Evolutionary conservation across 2,113 vertebrate species (phyloP).

Genomic region (Sakesphorus luctuosus): DNA sequence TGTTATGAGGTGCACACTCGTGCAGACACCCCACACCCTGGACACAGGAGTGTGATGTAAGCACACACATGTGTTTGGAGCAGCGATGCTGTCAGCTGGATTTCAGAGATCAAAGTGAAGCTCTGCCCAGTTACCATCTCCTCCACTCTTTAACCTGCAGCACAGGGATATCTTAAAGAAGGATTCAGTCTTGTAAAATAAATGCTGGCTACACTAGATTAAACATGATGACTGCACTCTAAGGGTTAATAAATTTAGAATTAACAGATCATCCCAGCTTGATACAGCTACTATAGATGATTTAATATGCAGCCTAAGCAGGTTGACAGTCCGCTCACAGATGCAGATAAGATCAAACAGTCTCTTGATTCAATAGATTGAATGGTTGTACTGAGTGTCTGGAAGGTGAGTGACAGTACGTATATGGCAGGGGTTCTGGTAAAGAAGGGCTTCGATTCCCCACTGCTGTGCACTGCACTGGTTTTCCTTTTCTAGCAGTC

Average conservation of each 20-base stretch:
- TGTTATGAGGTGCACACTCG: not conserved
- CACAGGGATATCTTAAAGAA: slow-evolving; percentile 69
- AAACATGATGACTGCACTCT: slow-evolving; percentile 80
- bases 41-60: accelerated
- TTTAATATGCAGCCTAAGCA: slow-evolving; percentile 84
- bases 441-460: slow-evolving; percentile 64
- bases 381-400: slow-evolving; percentile 76
- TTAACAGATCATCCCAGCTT: slow-evolving; percentile 86
- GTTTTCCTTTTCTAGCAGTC: slow-evolving; percentile 69
- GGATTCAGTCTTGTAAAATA: slow-evolving; percentile 79
- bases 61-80: not conserved
- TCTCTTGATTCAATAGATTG: slow-evolving; percentile 82
- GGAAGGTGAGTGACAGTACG: slow-evolving; percentile 77
- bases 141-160: slow-evolving; percentile 67
- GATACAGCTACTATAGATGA: slow-evolving; percentile 83
- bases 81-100: not conserved
- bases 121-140: slow-evolving; percentile 50
- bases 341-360: slow-evolving; percentile 86
- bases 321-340: slow-evolving; percentile 85
- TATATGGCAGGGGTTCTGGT: slow-evolving; percentile 70
- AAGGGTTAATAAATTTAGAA: slow-evolving; percentile 89
- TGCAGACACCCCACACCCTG: accelerated
- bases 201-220: slow-evolving; percentile 80
- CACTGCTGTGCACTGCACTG: slow-evolving; percentile 63
- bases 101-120: slow-evolving; percentile 30